Evolutionary conservation across 2,888 invertebrate species (phyloP).

Genomic region (Notodonta ziczac): DNA sequence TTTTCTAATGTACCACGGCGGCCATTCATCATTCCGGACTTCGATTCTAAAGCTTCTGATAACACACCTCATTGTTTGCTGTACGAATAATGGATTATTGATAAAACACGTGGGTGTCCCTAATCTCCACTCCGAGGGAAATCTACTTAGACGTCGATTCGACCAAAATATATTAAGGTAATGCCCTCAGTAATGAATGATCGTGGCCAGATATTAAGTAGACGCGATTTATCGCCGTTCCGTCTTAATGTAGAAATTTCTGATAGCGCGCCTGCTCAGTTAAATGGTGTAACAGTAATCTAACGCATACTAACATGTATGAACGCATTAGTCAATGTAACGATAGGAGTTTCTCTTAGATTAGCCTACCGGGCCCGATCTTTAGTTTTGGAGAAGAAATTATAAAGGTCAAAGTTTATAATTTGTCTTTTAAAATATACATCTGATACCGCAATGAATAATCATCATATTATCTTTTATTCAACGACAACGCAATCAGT

Average conservation of each 20-base stretch:
- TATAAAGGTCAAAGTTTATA: conserved; percentile 65
- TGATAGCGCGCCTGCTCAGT: conserved; percentile 67
- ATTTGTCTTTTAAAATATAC: conserved; percentile 57
- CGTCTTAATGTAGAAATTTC: conserved; percentile 68
- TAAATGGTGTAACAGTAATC: conserved; percentile 73
- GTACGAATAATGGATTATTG: conserved; percentile 83
- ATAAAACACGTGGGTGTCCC: conserved; percentile 82
- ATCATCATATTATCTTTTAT: conserved; percentile 41
- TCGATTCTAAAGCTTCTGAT: conserved; percentile 70
- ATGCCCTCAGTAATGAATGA: conserved; percentile 71
- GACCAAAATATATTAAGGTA: conserved; percentile 67
- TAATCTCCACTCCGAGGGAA: conserved; percentile 68
- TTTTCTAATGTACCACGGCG: conserved; percentile 76
- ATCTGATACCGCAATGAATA: conserved; percentile 39
- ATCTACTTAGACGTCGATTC: conserved; percentile 68
- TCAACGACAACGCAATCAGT: conserved; percentile 28
- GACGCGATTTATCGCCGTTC: conserved; percentile 71
- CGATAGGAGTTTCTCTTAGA: conserved; percentile 58
- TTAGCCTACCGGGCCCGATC: conserved; percentile 61
- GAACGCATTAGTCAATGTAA: conserved; percentile 73
- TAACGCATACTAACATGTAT: conserved; percentile 55
- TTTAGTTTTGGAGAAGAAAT: conserved; percentile 52
- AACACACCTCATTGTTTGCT: conserved; percentile 79
- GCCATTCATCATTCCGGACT: conserved; percentile 73
- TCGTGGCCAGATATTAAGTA: conserved; percentile 73